Evolutionary conservation across 2,797 vertebrate genomes (phyloP).

Genomic region (Anguilla megastoma): DNA sequence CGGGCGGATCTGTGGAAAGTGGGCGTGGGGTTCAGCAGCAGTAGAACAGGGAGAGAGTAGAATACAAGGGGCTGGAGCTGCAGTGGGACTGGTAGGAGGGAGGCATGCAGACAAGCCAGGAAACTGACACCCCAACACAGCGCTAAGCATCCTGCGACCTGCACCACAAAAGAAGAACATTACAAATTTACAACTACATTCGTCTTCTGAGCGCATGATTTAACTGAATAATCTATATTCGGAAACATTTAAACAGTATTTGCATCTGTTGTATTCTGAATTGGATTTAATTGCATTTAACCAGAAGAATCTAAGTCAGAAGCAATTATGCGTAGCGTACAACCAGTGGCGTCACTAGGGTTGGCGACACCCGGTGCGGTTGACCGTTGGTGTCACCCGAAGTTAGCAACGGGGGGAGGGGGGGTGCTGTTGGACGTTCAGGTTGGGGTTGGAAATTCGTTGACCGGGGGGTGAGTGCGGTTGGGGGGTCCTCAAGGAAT

Average conservation of each 20-base stretch:
- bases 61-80: slow-evolving; percentile 82
- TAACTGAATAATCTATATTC: neutral
- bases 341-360: too few species aligned
- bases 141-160: slow-evolving; percentile 82
- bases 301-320: neutral
- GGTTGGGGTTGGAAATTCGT: too few species aligned
- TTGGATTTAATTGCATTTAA: neutral
- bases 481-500: too few species aligned
- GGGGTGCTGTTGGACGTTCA: too few species aligned
- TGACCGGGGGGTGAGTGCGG: too few species aligned
- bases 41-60: slow-evolving; percentile 81
- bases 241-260: neutral
- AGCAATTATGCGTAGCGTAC: too few species aligned
- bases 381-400: too few species aligned
- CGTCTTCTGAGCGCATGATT: neutral
- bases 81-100: slow-evolving; percentile 71
- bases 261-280: neutral
- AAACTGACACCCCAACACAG: slow-evolving; percentile 84
- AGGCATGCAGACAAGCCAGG: slow-evolving; percentile 78
- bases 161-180: slow-evolving; percentile 31
- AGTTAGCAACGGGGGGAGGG: too few species aligned
- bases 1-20: slow-evolving; percentile 79
- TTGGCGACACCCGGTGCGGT: too few species aligned
- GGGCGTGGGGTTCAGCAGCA: slow-evolving; percentile 83
- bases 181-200: neutral